These are phyloP conservation scores for Lumbricus terrestris DNA, from an alignment of 2,888 invertebrate genomes.

Conservation along the genomic window DNA sequence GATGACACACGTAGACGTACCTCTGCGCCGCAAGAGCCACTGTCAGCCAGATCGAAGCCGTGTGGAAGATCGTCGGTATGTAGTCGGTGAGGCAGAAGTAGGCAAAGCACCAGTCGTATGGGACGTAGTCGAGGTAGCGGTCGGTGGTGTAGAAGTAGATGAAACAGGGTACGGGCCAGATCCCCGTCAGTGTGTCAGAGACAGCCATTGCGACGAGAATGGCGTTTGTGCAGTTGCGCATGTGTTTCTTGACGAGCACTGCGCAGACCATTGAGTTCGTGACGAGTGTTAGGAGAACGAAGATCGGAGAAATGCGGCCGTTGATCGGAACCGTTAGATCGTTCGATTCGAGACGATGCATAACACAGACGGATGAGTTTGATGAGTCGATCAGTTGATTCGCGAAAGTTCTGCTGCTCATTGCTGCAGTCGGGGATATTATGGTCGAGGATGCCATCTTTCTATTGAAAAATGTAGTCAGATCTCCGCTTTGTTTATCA, in stretches of 20 bases:
- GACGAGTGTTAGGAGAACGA: constrained; percentile 80
- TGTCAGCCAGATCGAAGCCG: constrained; percentile 34
- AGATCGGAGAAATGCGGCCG: constrained; percentile 79
- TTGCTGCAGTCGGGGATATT: background rate
- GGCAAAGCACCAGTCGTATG: constrained; percentile 75
- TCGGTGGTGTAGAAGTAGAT: constrained; percentile 89
- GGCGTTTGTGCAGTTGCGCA: constrained; percentile 86
- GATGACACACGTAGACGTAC: constrained; percentile 92
- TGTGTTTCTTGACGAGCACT: constrained; percentile 83
- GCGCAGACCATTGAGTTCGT: constrained; percentile 88
- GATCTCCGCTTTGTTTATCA: background rate
- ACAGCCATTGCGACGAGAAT: constrained; percentile 91
- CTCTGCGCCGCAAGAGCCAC: constrained; percentile 65
- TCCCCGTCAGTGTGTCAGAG: constrained; percentile 83
- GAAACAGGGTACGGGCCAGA: constrained; percentile 65
- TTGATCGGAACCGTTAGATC: constrained; percentile 61
- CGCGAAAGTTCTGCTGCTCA: background rate
- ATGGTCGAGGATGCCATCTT: background rate
- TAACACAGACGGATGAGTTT: background rate
- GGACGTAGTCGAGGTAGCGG: constrained; percentile 77
- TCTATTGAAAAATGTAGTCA: background rate
- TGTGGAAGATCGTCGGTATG: constrained; percentile 51
- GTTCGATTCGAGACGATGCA: background rate
- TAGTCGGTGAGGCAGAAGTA: constrained; percentile 62
- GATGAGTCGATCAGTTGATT: background rate